Base-by-base conservation (phyloP, 2,888 invertebrate genomes). In the Timema cristinae region DNA sequence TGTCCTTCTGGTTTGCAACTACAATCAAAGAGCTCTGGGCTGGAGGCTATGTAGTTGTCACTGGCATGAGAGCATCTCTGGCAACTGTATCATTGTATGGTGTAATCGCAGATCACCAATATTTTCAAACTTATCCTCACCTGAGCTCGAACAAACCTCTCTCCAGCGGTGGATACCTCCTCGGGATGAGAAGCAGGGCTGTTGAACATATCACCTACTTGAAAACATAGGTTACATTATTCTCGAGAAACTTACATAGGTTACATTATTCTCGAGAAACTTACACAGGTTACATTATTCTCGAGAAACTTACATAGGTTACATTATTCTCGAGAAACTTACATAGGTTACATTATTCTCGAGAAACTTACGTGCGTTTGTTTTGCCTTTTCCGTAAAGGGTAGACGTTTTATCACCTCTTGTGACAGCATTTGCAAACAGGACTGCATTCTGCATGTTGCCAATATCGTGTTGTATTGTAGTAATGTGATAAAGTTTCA, bases 41-140 rank as follows among this genome's bases (percentile, higher is more conserved):
- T n/a, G 59, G 59, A 59, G 59, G 59, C 59, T 1, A 59, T 59
- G 15, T 59, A n/a, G 15, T 59, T 59, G 13, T 13, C 59, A 59
- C 59, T n/a, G 59, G n/a, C 59, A 59, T 59, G 4, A 13, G 13
- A n/a, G 5, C n/a, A 59, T 59, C 15, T 56, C 56, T 56, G 16
- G 56, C 56, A 56, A 56, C n/a, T 56, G 56, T 56, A 10, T 16
- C n/a, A 56, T 56, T 9, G 56, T 56, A 9, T 16, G 6, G 11
- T 56, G 56, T 6, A 56, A 16, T 56, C 56, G 56, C n/a, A n/a
- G n/a, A 6, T 15, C 15, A 56, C 16, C 56, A 56, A 13, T 11
- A 13, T 56, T 56, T 9, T 56, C 56, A 56, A 2, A 56, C 15
- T 13, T 56, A 56, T 56, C 56, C 16, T 16, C 56, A 1, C 56